Evolutionary conservation across 1,140 invertebrate species (phyloP).

Genomic region (Trichoplusia ni): DNA sequence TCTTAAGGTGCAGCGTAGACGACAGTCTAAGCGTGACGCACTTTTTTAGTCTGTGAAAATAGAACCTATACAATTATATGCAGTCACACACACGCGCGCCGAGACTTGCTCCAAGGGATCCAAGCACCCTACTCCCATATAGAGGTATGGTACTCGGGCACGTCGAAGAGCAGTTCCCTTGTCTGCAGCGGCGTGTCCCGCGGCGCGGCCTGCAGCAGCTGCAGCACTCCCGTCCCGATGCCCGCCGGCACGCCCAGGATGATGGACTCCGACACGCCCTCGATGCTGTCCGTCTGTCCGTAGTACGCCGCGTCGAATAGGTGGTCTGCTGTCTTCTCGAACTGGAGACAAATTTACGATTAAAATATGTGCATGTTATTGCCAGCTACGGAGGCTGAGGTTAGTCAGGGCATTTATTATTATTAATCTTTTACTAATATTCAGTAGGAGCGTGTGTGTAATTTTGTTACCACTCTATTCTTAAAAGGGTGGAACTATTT

Average conservation of each 20-base stretch:
- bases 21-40: no score
- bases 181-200: conserved; percentile 10
- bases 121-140: conserved; percentile 74
- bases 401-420: no score
- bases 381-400: no score
- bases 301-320: conserved; percentile 99
- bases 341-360: conserved; percentile 87
- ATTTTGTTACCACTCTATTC: no score
- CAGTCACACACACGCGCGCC: no score
- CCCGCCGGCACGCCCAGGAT: conserved; percentile 98
- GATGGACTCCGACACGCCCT: conserved; percentile 98
- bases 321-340: conserved; percentile 99
- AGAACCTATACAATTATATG: no score
- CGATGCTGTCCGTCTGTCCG: conserved; percentile 96
- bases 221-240: conserved; percentile 97
- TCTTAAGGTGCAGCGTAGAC: no score
- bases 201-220: conserved; percentile 89
- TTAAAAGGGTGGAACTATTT: no score
- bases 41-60: no score
- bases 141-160: conserved; percentile 61
- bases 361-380: not conserved
- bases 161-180: conserved; percentile 63
- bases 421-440: no score
- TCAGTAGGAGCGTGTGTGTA: no score
- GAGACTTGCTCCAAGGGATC: no score